Evolutionary conservation across 2,113 vertebrate genomes (phyloP).

Genomic region (Mus spicilegus): DNA sequence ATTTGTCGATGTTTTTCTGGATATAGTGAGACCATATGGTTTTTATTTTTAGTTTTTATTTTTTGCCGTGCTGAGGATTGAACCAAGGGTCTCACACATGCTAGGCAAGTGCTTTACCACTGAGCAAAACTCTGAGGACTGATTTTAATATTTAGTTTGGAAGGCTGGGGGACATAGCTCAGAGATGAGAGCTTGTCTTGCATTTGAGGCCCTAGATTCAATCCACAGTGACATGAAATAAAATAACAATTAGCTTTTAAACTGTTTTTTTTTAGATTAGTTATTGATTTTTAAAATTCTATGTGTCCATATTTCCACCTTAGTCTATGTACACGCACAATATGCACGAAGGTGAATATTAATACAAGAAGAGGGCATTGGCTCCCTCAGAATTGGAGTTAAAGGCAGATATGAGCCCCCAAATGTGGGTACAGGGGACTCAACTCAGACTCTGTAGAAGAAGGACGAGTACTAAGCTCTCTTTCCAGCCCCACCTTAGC

Average conservation of each 20-base stretch:
- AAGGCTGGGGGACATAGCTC: not conserved
- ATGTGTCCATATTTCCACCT: not conserved
- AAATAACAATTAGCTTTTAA: not conserved
- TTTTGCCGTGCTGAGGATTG: conserved; percentile 7
- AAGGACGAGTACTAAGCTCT: not conserved
- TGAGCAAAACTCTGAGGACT: not conserved
- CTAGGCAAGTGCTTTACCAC: not conserved
- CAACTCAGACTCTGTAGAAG: too few species aligned
- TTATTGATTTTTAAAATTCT: too few species aligned
- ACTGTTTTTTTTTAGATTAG: not conserved
- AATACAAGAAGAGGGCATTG: not conserved
- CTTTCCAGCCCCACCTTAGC: not conserved
- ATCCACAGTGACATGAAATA: not conserved
- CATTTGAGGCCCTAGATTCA: not conserved
- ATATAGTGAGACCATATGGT: conserved; percentile 13
- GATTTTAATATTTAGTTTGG: conserved; percentile 50
- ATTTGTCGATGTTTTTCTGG: conserved; percentile 47
- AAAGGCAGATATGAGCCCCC: not conserved
- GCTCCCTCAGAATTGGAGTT: not conserved
- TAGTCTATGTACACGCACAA: too few species aligned
- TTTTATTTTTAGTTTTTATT: conserved; percentile 23
- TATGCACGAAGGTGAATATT: not conserved
- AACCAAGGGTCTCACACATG: not conserved
- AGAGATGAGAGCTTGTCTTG: not conserved
- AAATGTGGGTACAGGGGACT: not conserved